phyloP scores from a whole-genome alignment of 2,113 vertebrate genomes.

The Lamprotornis superbus region DNA sequence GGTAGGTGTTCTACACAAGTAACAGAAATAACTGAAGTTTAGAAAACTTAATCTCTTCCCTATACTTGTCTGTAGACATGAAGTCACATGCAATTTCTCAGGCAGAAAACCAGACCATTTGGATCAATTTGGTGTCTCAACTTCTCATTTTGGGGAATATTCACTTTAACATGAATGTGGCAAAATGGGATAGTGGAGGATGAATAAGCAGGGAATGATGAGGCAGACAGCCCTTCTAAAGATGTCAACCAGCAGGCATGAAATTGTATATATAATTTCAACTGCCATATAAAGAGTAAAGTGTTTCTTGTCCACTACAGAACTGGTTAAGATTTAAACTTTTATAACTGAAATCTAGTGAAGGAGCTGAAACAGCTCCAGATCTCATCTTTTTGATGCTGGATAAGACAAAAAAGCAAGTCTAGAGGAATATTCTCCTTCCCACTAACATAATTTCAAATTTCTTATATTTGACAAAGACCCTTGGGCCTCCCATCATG shows the following conservation, averaged over 20 bases:
- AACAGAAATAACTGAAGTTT: not conserved
- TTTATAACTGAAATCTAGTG: not conserved
- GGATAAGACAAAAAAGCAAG: not conserved
- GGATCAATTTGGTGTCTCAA: not conserved
- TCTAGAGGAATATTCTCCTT: not conserved
- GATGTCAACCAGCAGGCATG: not conserved
- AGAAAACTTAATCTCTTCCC: not conserved
- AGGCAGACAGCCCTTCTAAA: not conserved
- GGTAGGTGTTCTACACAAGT: not conserved
- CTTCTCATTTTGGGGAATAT: not conserved
- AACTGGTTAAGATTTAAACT: not conserved
- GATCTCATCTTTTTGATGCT: not conserved
- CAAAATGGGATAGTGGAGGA: not conserved
- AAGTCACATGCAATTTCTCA: not conserved
- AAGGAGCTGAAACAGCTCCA: not conserved
- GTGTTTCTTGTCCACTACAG: not conserved
- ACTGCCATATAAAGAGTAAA: not conserved
- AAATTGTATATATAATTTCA: not conserved
- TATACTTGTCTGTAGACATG: not conserved
- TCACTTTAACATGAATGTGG: not conserved
- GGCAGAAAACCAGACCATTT: not conserved
- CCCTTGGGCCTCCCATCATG: rapidly evolving
- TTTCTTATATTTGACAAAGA: not conserved
- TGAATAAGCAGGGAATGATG: not conserved
- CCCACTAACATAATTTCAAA: not conserved